Base-by-base conservation (phyloP, 2,113 vertebrate species). In the Psophia crepitans region DNA sequence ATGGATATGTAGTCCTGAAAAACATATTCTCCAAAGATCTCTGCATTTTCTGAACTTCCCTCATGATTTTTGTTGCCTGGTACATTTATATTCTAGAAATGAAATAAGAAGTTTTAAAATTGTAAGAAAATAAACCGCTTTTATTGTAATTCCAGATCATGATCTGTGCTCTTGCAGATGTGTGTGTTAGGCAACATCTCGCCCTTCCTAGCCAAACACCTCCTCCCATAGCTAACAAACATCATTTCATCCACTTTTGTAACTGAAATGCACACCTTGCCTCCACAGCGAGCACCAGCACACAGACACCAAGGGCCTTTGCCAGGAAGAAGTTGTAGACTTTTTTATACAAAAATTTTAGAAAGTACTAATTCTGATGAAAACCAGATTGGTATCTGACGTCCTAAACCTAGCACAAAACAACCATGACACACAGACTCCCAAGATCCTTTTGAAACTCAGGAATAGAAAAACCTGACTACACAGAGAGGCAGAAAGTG, bases 401-500 rank as follows among this genome's bases (percentile, higher is more conserved):
- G 1, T 39, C 58, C 27, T 88, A 54, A 61, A 37, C 0, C 0
- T 4, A 49, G 61, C 57, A 82, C 19, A 20, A 53, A 69, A 79
- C 41, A 73, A 74, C 17, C 43, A 53, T 6, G 37, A 66, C n/a
- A 77, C 0, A 0, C 30, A 37, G n/a, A 68, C 19, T 77, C 46
- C 33, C 14, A 15, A 35, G 39, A 68, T 16, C 48, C n/a, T 77
- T 76, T 3, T 66, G 54, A 91, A 90, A 65, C 18, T 58, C 64
- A 76, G 56, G 35, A 75, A 77, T 10, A 87, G 46, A 86, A 90
- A 89, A 56, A 16, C 14, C 21, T 39, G 63, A 76, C 57, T 81
- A 75, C n/a, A 51, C 61, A 87, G 60, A 71, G 35, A 82, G 33
- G 60, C 5, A 69, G 75, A 94, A 93, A 96, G 51, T 53, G 41